Evolutionary conservation across 2,113 vertebrate species (phyloP).

Genomic region (Manacus vitellinus): DNA sequence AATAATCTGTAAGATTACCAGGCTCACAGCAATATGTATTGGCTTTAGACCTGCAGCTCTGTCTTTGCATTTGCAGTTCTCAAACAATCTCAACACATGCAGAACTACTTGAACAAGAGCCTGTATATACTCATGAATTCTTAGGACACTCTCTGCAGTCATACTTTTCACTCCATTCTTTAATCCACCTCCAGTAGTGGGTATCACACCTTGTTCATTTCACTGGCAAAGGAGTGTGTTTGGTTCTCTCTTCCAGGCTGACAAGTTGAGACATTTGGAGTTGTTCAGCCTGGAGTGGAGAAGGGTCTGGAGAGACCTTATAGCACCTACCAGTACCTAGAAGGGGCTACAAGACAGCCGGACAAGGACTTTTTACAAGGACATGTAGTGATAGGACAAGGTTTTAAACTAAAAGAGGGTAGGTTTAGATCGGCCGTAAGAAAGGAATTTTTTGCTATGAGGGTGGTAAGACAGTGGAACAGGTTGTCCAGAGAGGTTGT

Average conservation of each 20-base stretch:
- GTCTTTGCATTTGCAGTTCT: neutral
- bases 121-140: neutral
- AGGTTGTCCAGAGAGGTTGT: neutral
- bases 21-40: neutral
- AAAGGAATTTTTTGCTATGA: neutral
- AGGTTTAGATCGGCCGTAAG: neutral
- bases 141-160: neutral
- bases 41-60: neutral
- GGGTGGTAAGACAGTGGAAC: neutral
- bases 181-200: neutral
- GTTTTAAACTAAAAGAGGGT: neutral
- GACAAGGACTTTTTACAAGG: neutral
- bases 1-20: neutral
- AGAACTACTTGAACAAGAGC: neutral
- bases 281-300: neutral
- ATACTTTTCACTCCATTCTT: neutral
- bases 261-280: neutral
- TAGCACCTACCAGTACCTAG: neutral
- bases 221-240: neutral
- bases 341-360: neutral
- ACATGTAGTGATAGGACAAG: neutral
- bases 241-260: neutral
- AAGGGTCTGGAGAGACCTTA: neutral
- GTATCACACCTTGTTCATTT: fast-evolving
- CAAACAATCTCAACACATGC: neutral